Evolutionary conservation across 2,888 invertebrate genomes (phyloP), one percentile per base, ranked within the genome.

Genomic region (Caradrina clavipalpis): DNA sequence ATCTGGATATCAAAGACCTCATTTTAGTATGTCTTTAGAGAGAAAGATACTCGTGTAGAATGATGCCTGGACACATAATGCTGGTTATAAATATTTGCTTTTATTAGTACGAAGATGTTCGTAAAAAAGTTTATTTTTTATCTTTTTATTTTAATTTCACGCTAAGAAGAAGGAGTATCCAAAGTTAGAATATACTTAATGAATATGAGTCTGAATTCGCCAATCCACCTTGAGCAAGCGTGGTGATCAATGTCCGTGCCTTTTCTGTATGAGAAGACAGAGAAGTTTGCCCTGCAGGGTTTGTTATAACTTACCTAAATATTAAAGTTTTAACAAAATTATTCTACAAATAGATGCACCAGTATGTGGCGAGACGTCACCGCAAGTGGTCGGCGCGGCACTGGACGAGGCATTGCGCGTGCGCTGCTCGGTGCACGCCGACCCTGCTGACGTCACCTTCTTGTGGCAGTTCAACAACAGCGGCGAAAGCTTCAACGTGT

Each of bases 391-490:
- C 58, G 99, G 99, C 0, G 98, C 98, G 19, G 98, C 98, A 11
- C 93, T 98, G 82, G 98, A 98, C 89, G 99, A 99, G 88, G 97
- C 97, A 0, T 96, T 98, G 79, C 97, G 97, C 81, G 97, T 98
- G 64, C 97, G 97, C 21, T 98, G 98, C 91, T 97, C 98, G 76
- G 98, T 98, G 49, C 98, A 98, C 83, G 98, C 98, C 0, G 98
- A 98, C 90, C 98, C 98, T 2, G 97, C 97, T 85, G 98, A 98
- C 90, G 98, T 98, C 81, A 97, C 97, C 61, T 99, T 98, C 91
- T 96, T 98, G 67, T 98, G 98, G 98, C 98, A 98, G 89, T 98
- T 98, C 94, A 98, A 98, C 91, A 98, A 98, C 90, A 98, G 98
- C 85, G 98, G 98, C 22, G 98, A 98, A 89, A 98, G 98, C 88